These are phyloP conservation scores for Nasalis larvatus DNA, from an alignment of 2,113 vertebrate genomes.

Conservation along the genomic window DNA sequence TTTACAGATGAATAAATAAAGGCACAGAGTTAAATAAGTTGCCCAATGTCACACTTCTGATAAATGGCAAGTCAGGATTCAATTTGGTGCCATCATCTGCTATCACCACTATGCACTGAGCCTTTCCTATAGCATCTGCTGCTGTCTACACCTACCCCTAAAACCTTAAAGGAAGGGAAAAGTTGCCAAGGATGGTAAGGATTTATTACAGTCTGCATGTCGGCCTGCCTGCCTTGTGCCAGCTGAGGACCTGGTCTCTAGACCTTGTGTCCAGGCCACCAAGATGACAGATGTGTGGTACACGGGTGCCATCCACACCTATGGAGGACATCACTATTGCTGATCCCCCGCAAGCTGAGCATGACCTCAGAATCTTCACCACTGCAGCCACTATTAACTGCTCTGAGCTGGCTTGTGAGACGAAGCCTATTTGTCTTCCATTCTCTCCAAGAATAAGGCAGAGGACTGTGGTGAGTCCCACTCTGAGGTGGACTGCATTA, in stretches of 20 bases:
- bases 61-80: neutral
- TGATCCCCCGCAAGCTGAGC: neutral
- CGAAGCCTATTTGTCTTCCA: neutral
- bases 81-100: accelerated
- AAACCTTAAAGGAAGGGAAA: neutral
- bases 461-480: too few species aligned
- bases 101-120: neutral
- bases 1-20: neutral
- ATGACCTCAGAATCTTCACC: neutral
- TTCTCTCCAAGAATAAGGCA: too few species aligned
- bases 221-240: neutral
- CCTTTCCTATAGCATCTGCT: neutral
- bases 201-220: neutral
- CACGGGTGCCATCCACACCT: neutral
- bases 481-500: too few species aligned
- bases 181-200: neutral
- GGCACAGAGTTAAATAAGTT: neutral
- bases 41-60: neutral
- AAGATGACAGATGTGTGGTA: neutral
- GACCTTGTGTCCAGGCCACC: neutral
- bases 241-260: neutral
- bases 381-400: neutral
- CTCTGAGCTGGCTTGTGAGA: neutral
- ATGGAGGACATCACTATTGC: neutral
- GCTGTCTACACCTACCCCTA: neutral